Base-by-base conservation (phyloP, 2,113 vertebrate genomes). In the Haliaeetus leucogaster region DNA sequence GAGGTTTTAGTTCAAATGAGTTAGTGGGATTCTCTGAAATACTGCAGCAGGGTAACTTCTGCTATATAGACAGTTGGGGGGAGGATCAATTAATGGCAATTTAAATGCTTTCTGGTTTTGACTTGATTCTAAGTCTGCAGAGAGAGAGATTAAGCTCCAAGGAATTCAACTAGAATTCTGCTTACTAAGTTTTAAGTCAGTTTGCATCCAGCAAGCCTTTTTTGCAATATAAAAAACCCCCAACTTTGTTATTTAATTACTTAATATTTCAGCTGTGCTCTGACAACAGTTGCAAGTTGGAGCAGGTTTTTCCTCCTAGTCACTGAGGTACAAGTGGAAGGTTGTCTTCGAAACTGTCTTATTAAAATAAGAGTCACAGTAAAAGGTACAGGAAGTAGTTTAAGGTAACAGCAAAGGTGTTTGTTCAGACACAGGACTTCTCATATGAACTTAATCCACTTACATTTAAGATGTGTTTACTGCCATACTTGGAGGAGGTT, bases 1-100 rank as follows among this genome's bases (percentile, higher is more conserved):
- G 61, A 87, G 14, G 13, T 48, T 83, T 93, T 89, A 84, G 34
- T 80, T 97, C 73, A 82, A 59, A 58, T 48, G 27, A 87, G 16
- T 48, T 48, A 36, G 43, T 53, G 21, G 20, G 9, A 45, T 81
- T 59, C 55, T 77, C 61, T 78, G 43, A 91, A 92, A 48, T 61
- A 72, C 48, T 67, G n/a, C 34, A 92, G 21, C 17, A 83, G 50
- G 13, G 10, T 76, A 91, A 77, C 11, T 78, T 81, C 47, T 83
- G 59, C 79, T 90, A 92, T 77, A 25, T 62, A 78, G 62, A 11
- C 67, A 67, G 42, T 23, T 26, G 62, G 17, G 9, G 50, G 50
- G 25, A 38, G 53, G 62, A 74, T 40, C 10, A 74, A 10, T 25
- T 58, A 10, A 6, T 45, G 27, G 32, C 25, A 50, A 86, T n/a